Evolutionary conservation across 2,797 vertebrate species (phyloP).

Genomic region (Sebastes baramenuke): DNA sequence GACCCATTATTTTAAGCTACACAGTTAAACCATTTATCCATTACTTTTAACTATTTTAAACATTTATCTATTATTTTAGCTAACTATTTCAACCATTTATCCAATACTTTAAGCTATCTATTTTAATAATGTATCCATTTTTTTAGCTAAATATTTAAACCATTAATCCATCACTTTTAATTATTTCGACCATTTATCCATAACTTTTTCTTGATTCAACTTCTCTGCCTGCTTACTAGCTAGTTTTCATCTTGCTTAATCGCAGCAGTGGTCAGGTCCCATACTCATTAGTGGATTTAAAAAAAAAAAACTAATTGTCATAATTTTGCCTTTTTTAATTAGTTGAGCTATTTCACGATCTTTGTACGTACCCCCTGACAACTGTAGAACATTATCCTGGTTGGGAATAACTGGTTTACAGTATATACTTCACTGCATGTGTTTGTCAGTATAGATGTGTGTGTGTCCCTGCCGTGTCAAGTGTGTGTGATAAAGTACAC

Average conservation of each 20-base stretch:
- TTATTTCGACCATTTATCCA: background rate
- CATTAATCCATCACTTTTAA: background rate
- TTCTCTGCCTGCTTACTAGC: background rate
- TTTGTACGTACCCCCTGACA: background rate
- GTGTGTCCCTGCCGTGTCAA: background rate
- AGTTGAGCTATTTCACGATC: background rate
- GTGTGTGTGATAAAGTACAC: background rate
- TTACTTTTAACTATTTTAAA: background rate
- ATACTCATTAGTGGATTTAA: background rate
- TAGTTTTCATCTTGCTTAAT: background rate
- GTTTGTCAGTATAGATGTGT: constrained; percentile 3
- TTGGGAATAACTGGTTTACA: background rate
- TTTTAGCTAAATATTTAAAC: background rate
- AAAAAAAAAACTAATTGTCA: background rate
- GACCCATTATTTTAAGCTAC: background rate
- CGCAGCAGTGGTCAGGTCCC: background rate
- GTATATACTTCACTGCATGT: background rate
- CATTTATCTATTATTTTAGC: background rate
- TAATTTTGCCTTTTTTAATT: background rate
- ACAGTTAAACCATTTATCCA: background rate
- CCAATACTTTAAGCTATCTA: background rate
- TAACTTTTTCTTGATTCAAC: background rate
- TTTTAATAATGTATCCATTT: background rate
- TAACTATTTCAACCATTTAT: background rate
- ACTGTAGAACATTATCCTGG: background rate